Conservation (phyloP, 2,888 invertebrate species). For the Vannuccia rotundouncinata region DNA sequence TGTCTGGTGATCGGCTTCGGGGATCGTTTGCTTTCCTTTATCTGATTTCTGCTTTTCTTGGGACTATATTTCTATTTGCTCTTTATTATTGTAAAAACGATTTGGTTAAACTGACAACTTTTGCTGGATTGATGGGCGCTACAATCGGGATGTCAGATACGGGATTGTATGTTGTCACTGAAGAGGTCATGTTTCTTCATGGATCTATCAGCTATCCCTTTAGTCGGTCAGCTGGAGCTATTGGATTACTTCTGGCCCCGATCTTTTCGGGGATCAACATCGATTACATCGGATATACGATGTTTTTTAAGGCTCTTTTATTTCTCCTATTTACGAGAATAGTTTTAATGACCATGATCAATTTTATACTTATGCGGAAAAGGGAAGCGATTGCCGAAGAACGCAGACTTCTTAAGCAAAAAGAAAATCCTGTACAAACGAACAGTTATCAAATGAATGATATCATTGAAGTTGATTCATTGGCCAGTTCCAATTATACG, state of each 20-base stretch:
- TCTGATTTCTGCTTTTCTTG: constrained; percentile 31
- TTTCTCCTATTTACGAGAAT: constrained; percentile 32
- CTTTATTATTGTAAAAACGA: background rate
- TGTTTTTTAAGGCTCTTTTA: constrained; percentile 30
- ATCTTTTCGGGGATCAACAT: constrained; percentile 38
- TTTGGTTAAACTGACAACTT: background rate
- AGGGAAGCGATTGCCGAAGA: no score
- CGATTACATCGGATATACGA: constrained; percentile 32
- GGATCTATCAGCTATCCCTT: constrained; percentile 39
- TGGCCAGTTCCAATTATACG: no score
- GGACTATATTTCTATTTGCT: constrained; percentile 28
- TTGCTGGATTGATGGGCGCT: constrained; percentile 22
- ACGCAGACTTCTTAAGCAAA: no score
- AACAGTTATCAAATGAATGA: no score
- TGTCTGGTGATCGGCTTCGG: constrained; percentile 35
- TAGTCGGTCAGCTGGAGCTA: constrained; percentile 35
- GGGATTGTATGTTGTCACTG: constrained; percentile 38
- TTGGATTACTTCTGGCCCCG: constrained; percentile 40
- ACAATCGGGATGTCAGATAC: constrained; percentile 38
- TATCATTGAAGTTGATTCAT: no score
- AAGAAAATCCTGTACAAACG: no score
- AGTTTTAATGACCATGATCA: constrained; percentile 30
- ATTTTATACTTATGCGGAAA: no score
- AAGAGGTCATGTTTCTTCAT: constrained; percentile 38
- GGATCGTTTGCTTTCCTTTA: constrained; percentile 38